Evolutionary conservation across 2,888 invertebrate genomes (phyloP).

Genomic region (Caenorhabditis sulstoni): DNA sequence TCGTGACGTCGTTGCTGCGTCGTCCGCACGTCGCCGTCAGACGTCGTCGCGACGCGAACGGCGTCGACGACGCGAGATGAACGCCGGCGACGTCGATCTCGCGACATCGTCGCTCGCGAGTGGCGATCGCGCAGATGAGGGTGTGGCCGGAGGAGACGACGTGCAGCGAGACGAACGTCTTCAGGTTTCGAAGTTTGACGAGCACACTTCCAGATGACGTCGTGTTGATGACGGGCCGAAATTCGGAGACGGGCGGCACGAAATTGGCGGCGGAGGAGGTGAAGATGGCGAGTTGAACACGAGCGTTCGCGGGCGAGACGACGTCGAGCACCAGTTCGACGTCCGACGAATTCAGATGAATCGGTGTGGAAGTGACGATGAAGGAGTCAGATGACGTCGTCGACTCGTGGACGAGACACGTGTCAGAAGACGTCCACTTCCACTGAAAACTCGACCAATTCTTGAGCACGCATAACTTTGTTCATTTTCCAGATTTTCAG

Average conservation of each 20-base stretch:
- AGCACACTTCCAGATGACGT: constrained; percentile 42
- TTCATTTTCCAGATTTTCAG: no score
- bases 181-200: constrained; percentile 40
- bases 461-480: not conserved
- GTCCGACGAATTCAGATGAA: constrained; percentile 25
- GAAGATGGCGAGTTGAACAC: constrained; percentile 11
- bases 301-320: constrained; percentile 28
- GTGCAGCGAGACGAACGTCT: constrained; percentile 24
- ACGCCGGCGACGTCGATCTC: constrained; percentile 33
- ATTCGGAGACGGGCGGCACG: constrained; percentile 45
- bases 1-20: not conserved
- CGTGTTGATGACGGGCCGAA: constrained; percentile 31
- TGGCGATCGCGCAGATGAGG: constrained; percentile 25
- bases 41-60: constrained; percentile 34
- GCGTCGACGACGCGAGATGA: constrained; percentile 8
- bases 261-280: constrained; percentile 14
- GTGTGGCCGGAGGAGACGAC: constrained; percentile 19
- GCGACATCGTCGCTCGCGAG: constrained; percentile 28
- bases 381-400: constrained; percentile 34
- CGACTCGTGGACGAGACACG: constrained; percentile 34
- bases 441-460: constrained; percentile 33
- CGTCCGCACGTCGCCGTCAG: constrained; percentile 13
- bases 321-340: constrained; percentile 41
- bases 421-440: constrained; percentile 29
- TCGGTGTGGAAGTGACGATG: constrained; percentile 30